These are phyloP conservation scores for Petromus typicus DNA, from an alignment of 2,113 vertebrate genomes.

Conservation along the genomic window DNA sequence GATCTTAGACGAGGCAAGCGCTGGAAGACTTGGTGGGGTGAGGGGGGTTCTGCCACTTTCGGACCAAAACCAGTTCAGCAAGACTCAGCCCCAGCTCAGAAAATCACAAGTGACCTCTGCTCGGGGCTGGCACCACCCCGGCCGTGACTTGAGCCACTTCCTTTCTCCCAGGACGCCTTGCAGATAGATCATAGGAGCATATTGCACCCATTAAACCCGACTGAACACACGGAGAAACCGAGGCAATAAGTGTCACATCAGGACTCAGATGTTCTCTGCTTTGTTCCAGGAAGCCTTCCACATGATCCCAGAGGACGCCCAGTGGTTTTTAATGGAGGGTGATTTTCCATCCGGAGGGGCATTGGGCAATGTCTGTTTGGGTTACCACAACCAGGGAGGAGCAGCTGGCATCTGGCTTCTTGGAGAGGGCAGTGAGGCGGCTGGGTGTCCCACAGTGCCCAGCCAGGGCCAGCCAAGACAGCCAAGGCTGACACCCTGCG, in stretches of 20 bases:
- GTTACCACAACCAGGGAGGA: not conserved
- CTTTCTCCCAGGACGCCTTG: not conserved
- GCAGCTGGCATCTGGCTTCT: not conserved
- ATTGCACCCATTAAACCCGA: not conserved
- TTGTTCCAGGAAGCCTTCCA: not conserved
- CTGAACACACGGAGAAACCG: not conserved
- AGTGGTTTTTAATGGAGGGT: not conserved
- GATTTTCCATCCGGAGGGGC: not conserved
- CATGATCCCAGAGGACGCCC: not conserved
- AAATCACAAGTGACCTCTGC: accelerated
- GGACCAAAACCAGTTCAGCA: not conserved
- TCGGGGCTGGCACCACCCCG: not conserved
- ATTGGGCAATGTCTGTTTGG: not conserved
- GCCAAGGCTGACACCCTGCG: not conserved
- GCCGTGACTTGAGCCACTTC: not conserved
- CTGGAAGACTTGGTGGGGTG: not conserved
- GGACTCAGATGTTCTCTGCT: not conserved
- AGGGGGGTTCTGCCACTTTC: not conserved
- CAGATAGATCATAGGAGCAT: not conserved
- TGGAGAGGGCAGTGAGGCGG: not conserved
- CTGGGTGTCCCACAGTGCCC: not conserved
- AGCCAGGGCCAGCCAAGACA: not conserved
- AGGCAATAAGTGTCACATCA: not conserved
- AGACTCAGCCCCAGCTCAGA: not conserved
- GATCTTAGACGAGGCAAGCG: not conserved